Evolutionary conservation across 2,113 vertebrate genomes (phyloP).

Genomic region (Notiomystis cincta): DNA sequence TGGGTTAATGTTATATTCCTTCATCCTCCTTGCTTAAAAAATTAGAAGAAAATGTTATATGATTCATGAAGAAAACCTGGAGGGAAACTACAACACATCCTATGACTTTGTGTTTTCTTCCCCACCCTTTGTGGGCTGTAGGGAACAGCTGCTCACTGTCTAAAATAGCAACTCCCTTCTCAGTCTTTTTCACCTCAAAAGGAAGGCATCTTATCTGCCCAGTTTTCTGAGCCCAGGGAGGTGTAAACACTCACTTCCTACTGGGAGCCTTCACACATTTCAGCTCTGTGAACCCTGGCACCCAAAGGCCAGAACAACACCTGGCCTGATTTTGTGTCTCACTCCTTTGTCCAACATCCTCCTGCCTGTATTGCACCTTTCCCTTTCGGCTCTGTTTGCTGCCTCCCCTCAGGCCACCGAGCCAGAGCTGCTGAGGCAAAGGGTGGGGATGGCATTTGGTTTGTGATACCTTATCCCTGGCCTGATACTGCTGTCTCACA

Average conservation of each 20-base stretch:
- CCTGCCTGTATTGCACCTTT: constrained; percentile 40
- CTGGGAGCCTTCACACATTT: constrained; percentile 30
- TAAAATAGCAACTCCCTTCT: constrained; percentile 73
- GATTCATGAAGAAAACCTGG: constrained; percentile 32
- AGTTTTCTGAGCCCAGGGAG: constrained; percentile 59
- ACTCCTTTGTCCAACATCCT: background rate
- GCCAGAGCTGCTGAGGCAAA: background rate
- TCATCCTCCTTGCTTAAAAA: background rate
- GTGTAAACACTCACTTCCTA: constrained; percentile 73
- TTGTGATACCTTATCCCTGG: constrained; percentile 47
- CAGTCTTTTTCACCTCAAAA: constrained; percentile 67
- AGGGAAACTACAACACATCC: constrained; percentile 48
- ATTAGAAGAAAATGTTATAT: background rate
- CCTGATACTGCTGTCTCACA: background rate
- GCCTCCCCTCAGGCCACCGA: background rate
- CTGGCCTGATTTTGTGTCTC: background rate
- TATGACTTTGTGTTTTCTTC: constrained; percentile 51
- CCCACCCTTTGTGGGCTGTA: constrained; percentile 20
- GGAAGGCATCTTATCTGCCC: constrained; percentile 70
- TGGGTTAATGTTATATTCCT: background rate
- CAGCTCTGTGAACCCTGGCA: constrained; percentile 18
- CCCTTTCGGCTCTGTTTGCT: constrained; percentile 29
- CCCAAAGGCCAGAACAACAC: background rate
- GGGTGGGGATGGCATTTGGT: constrained; percentile 22
- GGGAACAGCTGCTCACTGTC: constrained; percentile 66